phyloP scores from a whole-genome alignment of 2,888 invertebrate species.

The Opisthograptis luteolata region DNA sequence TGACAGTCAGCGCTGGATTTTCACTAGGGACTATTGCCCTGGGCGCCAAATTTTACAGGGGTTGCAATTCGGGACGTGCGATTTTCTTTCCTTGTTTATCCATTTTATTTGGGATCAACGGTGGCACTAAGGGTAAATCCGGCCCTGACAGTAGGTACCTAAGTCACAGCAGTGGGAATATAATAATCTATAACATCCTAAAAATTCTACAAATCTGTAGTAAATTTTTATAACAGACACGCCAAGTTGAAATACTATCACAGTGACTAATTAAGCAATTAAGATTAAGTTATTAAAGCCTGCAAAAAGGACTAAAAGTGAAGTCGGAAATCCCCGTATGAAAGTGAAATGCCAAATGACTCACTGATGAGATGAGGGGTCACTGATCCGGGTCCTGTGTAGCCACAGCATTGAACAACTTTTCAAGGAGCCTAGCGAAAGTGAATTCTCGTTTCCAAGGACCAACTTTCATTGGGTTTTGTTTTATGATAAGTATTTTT shows the following conservation, averaged over 20 bases:
- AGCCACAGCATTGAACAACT: conserved; percentile 38
- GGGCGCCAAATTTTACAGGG: too few species aligned
- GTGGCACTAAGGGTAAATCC: too few species aligned
- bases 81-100: too few species aligned
- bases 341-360: conserved; percentile 67
- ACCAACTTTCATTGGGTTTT: conserved; percentile 30
- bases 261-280: conserved; percentile 2
- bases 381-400: conserved; percentile 49
- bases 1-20: too few species aligned
- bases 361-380: conserved; percentile 42
- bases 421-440: conserved; percentile 53
- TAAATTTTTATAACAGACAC: too few species aligned
- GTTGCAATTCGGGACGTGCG: too few species aligned
- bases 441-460: conserved; percentile 40
- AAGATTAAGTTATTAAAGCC: conserved; percentile 13
- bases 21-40: too few species aligned
- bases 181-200: too few species aligned
- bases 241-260: neutral
- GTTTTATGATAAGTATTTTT: conserved; percentile 2
- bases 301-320: conserved; percentile 20
- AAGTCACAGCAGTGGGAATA: too few species aligned
- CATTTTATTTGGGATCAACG: too few species aligned
- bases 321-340: conserved; percentile 51
- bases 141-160: too few species aligned
- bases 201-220: too few species aligned